Percentiles rank a stretch among this genome's conserved stretches.
phyloP scores from a whole-genome alignment of 2,113 vertebrate species.

The Sus scrofa region DNA sequence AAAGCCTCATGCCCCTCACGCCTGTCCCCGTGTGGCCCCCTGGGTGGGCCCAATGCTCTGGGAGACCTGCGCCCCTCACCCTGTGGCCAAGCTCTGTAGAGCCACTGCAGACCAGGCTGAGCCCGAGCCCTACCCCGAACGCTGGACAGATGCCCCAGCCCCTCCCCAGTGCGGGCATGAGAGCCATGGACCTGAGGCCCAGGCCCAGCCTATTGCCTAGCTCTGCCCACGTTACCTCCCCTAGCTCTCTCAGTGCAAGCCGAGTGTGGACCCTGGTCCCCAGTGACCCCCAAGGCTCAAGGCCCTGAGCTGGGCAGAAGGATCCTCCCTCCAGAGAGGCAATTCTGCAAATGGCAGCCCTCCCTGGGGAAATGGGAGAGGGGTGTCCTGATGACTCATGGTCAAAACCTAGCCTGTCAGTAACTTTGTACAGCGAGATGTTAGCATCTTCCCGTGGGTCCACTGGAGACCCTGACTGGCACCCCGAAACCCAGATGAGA shows the following conservation, averaged over 20 bases:
- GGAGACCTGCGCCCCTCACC: neutral
- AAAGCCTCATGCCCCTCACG: too few relatives aligned
- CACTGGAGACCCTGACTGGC: slow-evolving; percentile 90
- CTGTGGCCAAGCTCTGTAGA: neutral
- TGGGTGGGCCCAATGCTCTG: too few relatives aligned
- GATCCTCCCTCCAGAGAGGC: neutral
- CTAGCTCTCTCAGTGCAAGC: neutral
- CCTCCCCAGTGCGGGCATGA: neutral
- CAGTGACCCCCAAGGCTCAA: neutral
- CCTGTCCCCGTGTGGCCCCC: too few relatives aligned
- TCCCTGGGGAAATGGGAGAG: too few relatives aligned
- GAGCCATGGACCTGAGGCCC: neutral
- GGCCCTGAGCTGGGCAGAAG: neutral
- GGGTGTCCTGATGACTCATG: slow-evolving; percentile 87
- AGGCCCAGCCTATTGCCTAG: neutral
- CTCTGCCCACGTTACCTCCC: neutral
- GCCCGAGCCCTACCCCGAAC: too few relatives aligned
- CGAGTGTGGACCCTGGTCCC: neutral
- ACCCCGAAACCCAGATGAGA: slow-evolving; percentile 82
- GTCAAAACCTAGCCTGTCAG: slow-evolving; percentile 94
- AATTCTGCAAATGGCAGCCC: neutral
- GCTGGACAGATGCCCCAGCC: neutral
- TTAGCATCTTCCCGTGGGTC: slow-evolving; percentile 94
- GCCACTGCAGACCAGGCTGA: neutral
- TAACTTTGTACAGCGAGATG: slow-evolving; percentile 93